Conservation (phyloP, 2,113 vertebrate genomes). For the Peromyscus californicus region DNA sequence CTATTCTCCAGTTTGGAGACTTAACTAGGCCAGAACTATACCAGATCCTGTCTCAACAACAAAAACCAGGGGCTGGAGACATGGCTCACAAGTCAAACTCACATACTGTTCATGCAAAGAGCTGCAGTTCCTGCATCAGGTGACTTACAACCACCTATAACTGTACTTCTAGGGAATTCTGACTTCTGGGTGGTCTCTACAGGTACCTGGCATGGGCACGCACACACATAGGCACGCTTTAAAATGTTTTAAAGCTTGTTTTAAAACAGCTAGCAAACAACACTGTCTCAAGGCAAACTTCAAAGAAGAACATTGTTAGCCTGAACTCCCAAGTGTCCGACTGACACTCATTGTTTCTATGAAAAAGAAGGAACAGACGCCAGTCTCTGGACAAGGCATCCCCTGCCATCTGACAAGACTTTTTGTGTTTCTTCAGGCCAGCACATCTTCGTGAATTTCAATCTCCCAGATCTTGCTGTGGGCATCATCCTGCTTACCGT, state of each 20-base stretch:
- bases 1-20: not conserved
- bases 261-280: not conserved
- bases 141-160: not conserved
- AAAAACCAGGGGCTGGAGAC: not conserved
- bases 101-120: not conserved
- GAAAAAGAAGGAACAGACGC: not conserved
- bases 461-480: slow-evolving; percentile 91
- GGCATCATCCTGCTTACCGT: slow-evolving; percentile 93
- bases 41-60: not conserved
- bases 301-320: not conserved
- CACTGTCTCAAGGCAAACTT: not conserved
- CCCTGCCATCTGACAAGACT: not conserved
- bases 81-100: not conserved
- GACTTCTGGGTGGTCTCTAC: not conserved
- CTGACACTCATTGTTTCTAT: not conserved
- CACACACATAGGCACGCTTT: not conserved
- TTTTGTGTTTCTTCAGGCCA: slow-evolving; percentile 86
- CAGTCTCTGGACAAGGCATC: accelerated
- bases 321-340: not conserved
- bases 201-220: too few species aligned
- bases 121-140: not conserved
- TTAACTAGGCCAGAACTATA: too few species aligned
- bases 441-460: slow-evolving; percentile 90
- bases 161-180: not conserved
- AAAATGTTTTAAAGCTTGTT: not conserved